Base-by-base conservation (phyloP, 2,888 invertebrate genomes). In the Diaphora mendica region DNA sequence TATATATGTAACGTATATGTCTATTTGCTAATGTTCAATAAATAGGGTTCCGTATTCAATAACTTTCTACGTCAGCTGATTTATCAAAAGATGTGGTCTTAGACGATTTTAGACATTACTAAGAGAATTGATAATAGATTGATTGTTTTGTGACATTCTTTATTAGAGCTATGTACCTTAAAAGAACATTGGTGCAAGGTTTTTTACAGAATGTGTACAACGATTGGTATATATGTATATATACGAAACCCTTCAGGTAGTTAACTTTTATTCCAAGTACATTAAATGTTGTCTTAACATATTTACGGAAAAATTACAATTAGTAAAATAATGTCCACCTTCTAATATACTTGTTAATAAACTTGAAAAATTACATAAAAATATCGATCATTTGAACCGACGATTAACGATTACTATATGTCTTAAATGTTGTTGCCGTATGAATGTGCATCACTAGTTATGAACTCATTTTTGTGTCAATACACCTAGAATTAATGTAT, bases 231-330 rank as follows among this genome's bases (percentile, higher is more conserved):
- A 5, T 17, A 17, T 44, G 1, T 3, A 44, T 9, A 23, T 55
- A 33, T 69, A 44, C 65, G 73, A 69, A 69, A 73, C 69, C 65
- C 65, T 65, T 30, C 44, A 51, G 23, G 2, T 26, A 30, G 13
- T 62, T 48, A 44, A 26, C 68, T 26, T 68, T 55, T 69, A 51
- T 55, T n/a, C n/a, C 42, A 44, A 35, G 62, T 68, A 72, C 23
- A 71, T 55, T 39, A 64, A 59, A 72, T 62, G 30, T 64, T 64
- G 42, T 73, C 51, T 30, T 69, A 65, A 26, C 59, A 70, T 70
- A 59, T 73, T 70, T 55, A 59, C 42, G 65, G 67, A 17, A 55
- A 30, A 59, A 33, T 23, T 44, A 65, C 9, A 33, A 23, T 26
- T 71, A 64, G 9, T 64, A 39, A 26, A 30, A n/a, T 55, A 71